Conservation (phyloP, 2,113 vertebrate genomes). For the Patagioenas fasciata region DNA sequence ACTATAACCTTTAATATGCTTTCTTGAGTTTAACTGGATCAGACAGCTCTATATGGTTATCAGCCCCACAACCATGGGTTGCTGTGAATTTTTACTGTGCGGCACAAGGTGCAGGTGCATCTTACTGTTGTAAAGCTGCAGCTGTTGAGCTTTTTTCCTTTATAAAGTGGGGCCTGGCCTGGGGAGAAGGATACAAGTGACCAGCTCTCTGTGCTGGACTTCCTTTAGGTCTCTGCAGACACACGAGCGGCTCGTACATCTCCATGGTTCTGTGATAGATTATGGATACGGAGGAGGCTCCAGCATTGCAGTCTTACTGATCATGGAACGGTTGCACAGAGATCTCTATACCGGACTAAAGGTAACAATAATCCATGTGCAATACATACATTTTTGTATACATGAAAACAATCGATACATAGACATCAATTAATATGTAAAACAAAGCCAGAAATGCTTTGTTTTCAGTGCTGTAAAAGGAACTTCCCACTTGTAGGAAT, state of each 20-base stretch:
- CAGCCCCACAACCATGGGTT: not conserved
- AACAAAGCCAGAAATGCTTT: not conserved
- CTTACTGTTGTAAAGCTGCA: not conserved
- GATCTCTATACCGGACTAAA: slow-evolving; percentile 96
- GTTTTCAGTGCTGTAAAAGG: not conserved
- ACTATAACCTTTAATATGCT: not conserved
- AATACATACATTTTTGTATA: not conserved
- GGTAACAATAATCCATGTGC: slow-evolving; percentile 66
- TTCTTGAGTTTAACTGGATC: not conserved
- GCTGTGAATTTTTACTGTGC: not conserved
- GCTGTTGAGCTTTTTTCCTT: not conserved
- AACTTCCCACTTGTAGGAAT: not conserved
- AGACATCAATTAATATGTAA: not conserved
- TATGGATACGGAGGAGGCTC: slow-evolving; percentile 90
- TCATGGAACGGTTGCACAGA: slow-evolving; percentile 94
- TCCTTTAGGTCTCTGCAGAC: slow-evolving; percentile 86
- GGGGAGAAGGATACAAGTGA: not conserved
- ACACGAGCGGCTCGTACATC: slow-evolving; percentile 91
- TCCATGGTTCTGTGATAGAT: slow-evolving; percentile 97
- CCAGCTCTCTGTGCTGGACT: not conserved
- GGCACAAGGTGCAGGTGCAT: not conserved
- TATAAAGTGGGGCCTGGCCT: not conserved
- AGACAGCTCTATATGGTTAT: not conserved
- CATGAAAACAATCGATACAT: not conserved
- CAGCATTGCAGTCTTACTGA: slow-evolving; percentile 93